Base-by-base conservation (phyloP, 1,140 invertebrate genomes). In the Lucilia cuprina region DNA sequence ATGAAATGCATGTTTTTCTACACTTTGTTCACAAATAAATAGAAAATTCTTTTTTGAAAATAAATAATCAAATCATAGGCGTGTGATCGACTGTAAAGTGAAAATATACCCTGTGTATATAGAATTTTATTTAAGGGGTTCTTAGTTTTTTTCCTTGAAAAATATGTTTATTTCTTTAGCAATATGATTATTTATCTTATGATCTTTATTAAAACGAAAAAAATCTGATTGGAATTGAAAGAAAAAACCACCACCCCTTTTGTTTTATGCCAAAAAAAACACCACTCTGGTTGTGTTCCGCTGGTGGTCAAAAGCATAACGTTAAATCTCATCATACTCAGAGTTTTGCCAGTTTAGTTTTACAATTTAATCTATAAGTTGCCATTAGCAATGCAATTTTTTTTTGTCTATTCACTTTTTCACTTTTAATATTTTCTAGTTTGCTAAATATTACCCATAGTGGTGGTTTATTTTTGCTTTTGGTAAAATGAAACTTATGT, bases 341-440 rank as follows among this genome's bases (percentile, higher is more conserved):
- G 7, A 55, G 7, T 55, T 55, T 55, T n/a, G 50, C 41, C 41
- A 19, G n/a, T 70, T 70, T 70, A 70, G 65, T 70, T 70, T 60
- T 70, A 21, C 65, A 70, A 70, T 70, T 70, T 47, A 80, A 80
- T 80, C 47, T 80, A 80, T 80, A 80, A 80, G 77, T 80, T 80
- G 77, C 77, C 77, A 80, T 80, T 80, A 80, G 77, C 77, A 80
- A 80, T 80, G 77, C 77, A 49, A 80, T 80, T 80, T 78, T 78
- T 41, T 78, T 55, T 55, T 55, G n/a, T n/a, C n/a, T 14, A 14
- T 55, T 49, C 12, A 14, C 50, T 17, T 12, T 17, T 55, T 14
- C 50, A 14, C 50, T 55, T 17, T n/a, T n/a, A n/a, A 55, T n/a
- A 17, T 55, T 55, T 55, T 55, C 7, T 41, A 41, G 50, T 55